Conservation (phyloP, 2,113 vertebrate genomes). For the Dipodomys ordii region DNA sequence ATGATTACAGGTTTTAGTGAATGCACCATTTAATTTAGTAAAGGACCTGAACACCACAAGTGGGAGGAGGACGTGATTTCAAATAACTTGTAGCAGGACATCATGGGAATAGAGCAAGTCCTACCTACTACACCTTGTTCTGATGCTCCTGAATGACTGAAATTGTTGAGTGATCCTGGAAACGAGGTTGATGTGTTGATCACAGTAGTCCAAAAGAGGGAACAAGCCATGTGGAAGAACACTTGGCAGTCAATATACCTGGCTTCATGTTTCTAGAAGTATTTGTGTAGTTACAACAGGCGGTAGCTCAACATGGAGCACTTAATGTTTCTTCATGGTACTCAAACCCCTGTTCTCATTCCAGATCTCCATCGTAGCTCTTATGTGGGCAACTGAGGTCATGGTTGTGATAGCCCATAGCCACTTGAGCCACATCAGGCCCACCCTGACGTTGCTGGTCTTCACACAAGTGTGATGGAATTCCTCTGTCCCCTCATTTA, state of each 20-base stretch:
- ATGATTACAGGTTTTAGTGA: neutral
- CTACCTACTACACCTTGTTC: fast-evolving
- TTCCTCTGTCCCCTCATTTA: fast-evolving
- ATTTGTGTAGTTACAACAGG: neutral
- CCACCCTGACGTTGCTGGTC: fast-evolving
- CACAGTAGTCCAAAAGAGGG: fast-evolving
- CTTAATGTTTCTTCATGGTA: fast-evolving
- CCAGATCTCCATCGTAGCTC: fast-evolving
- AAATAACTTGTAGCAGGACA: fast-evolving
- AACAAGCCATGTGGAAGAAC: fast-evolving
- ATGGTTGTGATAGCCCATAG: neutral
- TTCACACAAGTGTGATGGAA: neutral
- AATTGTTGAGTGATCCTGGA: too few relatives aligned
- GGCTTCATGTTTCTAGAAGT: neutral
- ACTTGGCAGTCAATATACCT: fast-evolving
- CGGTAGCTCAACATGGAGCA: neutral
- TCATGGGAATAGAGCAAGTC: neutral
- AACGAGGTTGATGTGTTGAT: fast-evolving
- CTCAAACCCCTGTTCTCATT: neutral
- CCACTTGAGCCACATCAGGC: too few relatives aligned
- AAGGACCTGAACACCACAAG: neutral
- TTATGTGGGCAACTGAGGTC: fast-evolving
- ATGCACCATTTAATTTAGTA: neutral
- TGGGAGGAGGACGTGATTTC: neutral
- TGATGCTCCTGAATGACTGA: neutral